Percentiles rank a stretch among this genome's conserved stretches.
Conservation (phyloP, 2,888 invertebrate species). For the Monoplex corrugatus region DNA sequence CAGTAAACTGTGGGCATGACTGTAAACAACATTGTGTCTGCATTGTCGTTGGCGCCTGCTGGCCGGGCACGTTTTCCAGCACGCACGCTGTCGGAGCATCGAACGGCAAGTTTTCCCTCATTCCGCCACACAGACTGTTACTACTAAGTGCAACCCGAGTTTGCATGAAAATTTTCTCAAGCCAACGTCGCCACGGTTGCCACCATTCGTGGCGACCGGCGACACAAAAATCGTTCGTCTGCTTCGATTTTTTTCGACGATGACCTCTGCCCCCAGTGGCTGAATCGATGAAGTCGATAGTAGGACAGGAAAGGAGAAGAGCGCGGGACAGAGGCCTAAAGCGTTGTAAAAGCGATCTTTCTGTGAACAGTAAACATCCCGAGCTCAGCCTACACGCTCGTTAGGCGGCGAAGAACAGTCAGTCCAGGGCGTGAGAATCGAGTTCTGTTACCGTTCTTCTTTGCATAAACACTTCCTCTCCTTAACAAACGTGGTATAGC, state of each 20-base stretch:
- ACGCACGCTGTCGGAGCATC: no score
- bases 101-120: no score
- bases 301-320: background rate
- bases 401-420: constrained; percentile 36
- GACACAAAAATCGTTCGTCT: constrained; percentile 38
- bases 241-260: constrained; percentile 46
- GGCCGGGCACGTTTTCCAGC: background rate
- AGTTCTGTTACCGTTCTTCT: background rate
- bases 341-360: background rate
- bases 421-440: constrained; percentile 4
- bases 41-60: background rate
- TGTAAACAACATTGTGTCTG: background rate
- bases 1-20: background rate
- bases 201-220: background rate
- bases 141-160: no score
- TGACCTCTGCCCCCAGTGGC: constrained; percentile 47
- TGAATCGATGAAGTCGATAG: constrained; percentile 49
- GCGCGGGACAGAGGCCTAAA: background rate
- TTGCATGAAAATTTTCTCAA: background rate
- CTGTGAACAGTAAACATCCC: background rate
- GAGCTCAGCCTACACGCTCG: constrained; percentile 39
- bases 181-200: constrained; percentile 25
- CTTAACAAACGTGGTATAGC: no score
- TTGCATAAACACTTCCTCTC: no score
- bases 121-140: no score